Conservation (phyloP, 2,888 invertebrate genomes). For the Philereme transversata region DNA sequence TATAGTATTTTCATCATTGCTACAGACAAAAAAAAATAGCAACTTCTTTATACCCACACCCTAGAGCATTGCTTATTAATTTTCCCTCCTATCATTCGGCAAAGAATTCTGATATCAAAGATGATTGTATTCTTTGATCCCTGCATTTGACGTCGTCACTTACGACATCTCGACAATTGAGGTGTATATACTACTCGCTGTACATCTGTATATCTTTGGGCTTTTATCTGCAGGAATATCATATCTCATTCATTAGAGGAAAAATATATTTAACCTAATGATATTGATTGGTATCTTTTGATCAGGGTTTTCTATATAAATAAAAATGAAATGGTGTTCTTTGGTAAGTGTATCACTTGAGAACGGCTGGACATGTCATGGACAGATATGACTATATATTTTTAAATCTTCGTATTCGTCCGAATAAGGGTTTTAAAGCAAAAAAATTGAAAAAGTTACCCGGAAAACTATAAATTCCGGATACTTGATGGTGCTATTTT, state of each 20-base stretch:
- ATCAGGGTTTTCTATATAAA: background rate
- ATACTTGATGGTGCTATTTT: too few species aligned
- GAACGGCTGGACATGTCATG: too few species aligned
- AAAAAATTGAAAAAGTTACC: too few species aligned
- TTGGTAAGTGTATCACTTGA: too few species aligned
- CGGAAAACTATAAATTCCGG: too few species aligned
- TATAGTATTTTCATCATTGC: background rate
- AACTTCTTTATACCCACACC: conserved; percentile 13
- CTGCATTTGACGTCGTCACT: conserved; percentile 45
- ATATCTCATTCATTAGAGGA: conserved; percentile 7
- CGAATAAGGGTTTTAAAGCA: too few species aligned
- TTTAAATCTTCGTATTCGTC: too few species aligned
- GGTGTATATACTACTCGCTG: conserved; percentile 14
- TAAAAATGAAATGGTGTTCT: too few species aligned
- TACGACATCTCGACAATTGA: conserved; percentile 42
- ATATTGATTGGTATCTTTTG: conserved; percentile 11
- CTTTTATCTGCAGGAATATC: conserved; percentile 17
- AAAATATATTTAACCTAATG: background rate
- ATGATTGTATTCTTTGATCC: conserved; percentile 48
- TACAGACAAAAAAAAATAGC: background rate
- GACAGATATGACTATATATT: too few species aligned
- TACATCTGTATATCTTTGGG: conserved; percentile 15
- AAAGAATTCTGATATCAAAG: conserved; percentile 45
- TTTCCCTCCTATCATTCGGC: conserved; percentile 42
- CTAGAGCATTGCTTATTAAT: conserved; percentile 42